Evolutionary conservation across 2,888 invertebrate species (phyloP).

Genomic region (Drosophila neonasuta): DNA sequence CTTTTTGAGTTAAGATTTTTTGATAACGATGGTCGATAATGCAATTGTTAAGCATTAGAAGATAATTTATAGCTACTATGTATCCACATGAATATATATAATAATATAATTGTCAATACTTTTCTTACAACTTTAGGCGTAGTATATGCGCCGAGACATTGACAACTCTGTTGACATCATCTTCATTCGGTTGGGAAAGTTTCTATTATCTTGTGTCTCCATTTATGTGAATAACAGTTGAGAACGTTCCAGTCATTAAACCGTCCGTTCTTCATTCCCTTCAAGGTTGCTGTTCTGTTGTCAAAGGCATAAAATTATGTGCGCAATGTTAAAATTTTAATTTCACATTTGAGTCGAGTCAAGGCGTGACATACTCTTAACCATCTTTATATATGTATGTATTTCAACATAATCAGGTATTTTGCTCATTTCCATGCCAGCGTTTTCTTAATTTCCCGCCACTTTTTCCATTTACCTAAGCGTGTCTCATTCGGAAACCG

Average conservation of each 20-base stretch:
- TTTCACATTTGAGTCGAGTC: constrained; percentile 74
- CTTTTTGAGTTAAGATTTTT: constrained; percentile 24
- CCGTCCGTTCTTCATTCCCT: constrained; percentile 3
- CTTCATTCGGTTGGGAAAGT: constrained; percentile 25
- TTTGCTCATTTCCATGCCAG: constrained; percentile 56
- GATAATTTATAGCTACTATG: too few species aligned
- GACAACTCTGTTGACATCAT: constrained; percentile 31
- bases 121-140: background rate
- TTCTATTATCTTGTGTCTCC: constrained; percentile 28
- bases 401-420: constrained; percentile 23
- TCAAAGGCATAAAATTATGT: constrained; percentile 80
- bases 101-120: background rate
- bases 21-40: constrained; percentile 6
- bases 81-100: too few species aligned
- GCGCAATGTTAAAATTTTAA: constrained; percentile 81
- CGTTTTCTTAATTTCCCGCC: constrained; percentile 70
- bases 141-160: background rate
- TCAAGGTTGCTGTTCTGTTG: constrained; percentile 11
- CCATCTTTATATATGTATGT: constrained; percentile 6
- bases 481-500: constrained; percentile 66
- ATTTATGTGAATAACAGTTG: constrained; percentile 34
- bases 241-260: constrained; percentile 24
- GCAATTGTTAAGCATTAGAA: background rate
- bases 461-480: constrained; percentile 63
- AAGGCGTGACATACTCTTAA: constrained; percentile 21